Evolutionary conservation across 2,888 invertebrate genomes (phyloP), one percentile per base, ranked within the genome.

Genomic region (Dryadula phaetusa): DNA sequence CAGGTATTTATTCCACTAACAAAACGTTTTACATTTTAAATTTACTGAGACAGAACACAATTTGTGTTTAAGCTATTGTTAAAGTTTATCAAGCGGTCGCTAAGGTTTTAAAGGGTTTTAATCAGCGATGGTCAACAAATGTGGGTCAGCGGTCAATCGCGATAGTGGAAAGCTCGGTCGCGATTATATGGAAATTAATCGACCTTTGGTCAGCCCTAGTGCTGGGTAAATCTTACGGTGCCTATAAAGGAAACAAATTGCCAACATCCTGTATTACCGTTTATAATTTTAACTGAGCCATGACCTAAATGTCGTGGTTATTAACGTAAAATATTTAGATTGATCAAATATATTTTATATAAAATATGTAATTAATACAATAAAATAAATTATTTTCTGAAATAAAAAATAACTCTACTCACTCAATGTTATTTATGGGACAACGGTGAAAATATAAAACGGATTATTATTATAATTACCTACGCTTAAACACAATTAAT

Each of bases 91-190:
- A 64, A 28, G 37, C 25, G 54, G 64, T 64, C 61, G n/a, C 49
- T 64, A 62, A 62, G 54, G 10, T 42, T 62, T 40, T 46, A 44
- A 52, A 40, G 58, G 44, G 67, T 61, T 61, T 64, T 56, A 66
- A 71, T 71, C 73, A 67, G 69, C 61, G 61, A 70, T 66, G 66
- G 69, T 75, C 67, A 74, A 63, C 68, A 68, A 71, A 88, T 84
- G 85, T 88, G 83, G 91, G 91, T 90, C 91, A 88, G 77, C 85
- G 87, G 87, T 90, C 85, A 86, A 88, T 87, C 84, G 85, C 79
- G 88, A 90, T 89, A 88, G 77, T 77, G 75, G 76, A 79, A 79
- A 83, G 83, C 85, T 82, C 78, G 82, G 72, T 82, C 74, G 83
- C 85, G 87, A 87, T 88, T 87, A 85, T 83, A 86, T 87, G 86